Conservation (phyloP, 2,797 vertebrate genomes). For the Leptodactylus fallax region DNA sequence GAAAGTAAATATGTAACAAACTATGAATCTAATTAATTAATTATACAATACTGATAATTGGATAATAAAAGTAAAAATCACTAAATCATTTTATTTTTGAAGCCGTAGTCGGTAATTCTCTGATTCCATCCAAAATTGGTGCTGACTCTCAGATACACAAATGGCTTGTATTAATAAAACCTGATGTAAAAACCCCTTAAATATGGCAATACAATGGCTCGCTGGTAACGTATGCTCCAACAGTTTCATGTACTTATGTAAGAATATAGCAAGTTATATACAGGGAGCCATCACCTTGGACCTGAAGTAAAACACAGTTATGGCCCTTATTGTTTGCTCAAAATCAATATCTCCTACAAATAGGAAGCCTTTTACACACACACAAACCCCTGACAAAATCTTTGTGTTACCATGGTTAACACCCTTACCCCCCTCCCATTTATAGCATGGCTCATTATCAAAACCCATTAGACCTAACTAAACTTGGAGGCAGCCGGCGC, state of each 20-base stretch:
- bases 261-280: not conserved
- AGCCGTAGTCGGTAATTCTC: too few relatives aligned
- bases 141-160: too few relatives aligned
- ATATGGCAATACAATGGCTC: not conserved
- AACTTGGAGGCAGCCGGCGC: constrained; percentile 4
- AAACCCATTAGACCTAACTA: constrained; percentile 49
- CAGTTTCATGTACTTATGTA: too few relatives aligned
- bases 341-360: constrained; percentile 34
- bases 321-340: not conserved
- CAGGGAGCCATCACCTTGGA: not conserved
- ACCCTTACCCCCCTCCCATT: constrained; percentile 22
- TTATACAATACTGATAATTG: too few relatives aligned
- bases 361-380: constrained; percentile 38
- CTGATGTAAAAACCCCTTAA: not conserved
- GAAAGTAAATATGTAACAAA: too few relatives aligned
- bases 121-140: too few relatives aligned
- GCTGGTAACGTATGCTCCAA: not conserved
- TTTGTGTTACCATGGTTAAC: constrained; percentile 54
- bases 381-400: constrained; percentile 8
- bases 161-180: too few relatives aligned
- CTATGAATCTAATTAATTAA: too few relatives aligned
- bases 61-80: too few relatives aligned
- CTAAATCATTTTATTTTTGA: too few relatives aligned
- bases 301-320: not conserved
- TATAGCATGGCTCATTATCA: constrained; percentile 29